Evolutionary conservation across 2,888 invertebrate species (phyloP), one percentile per base, ranked within the genome.

Genomic region (Macroteleia sp.): DNA sequence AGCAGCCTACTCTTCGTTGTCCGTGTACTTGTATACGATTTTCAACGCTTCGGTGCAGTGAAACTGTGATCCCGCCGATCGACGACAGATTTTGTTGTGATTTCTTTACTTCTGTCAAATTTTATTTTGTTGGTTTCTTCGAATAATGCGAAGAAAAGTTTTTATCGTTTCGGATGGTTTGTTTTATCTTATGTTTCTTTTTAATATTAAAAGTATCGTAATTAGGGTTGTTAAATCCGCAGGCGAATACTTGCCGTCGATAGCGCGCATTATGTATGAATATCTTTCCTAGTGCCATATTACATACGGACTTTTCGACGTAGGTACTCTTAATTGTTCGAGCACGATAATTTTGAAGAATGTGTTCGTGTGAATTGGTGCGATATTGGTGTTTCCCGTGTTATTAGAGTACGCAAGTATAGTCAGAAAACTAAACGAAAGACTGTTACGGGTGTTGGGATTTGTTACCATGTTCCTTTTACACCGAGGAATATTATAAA

Each of bases 1-100:
- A 25, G n/a, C n/a, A n/a, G n/a, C n/a, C n/a, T 6, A 25, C 25
- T 36, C 8, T 12, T 16, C 3, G 16, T 14, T n/a, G 12, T 20
- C 12, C 32, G 12, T 9, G 30, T 25, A 32, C 30, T 39, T 25
- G 61, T 48, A 48, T 62, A 48, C 61, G 48, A 48, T 39, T 57
- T 44, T 12, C 9, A 36, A 48, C 32, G 48, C 59, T 62, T 39
- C 28, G 48, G 62, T 64, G 73, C 64, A 73, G 64, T 66, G 64
- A 73, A 34, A 48, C 50, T 73, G 64, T 73, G 73, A 64, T 73
- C 32, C 56, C 64, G 48, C 39, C 57, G 57, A 57, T 34, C 59
- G 59, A 22, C 44, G 34, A 32, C 34, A 19, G 28, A 4, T 42
- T 12, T 19, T 57, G n/a, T 30, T 57, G 56, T 46, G 56, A 8